Evolutionary conservation across 1,140 invertebrate genomes (phyloP).

Genomic region (Sweltsa coloradensis): DNA sequence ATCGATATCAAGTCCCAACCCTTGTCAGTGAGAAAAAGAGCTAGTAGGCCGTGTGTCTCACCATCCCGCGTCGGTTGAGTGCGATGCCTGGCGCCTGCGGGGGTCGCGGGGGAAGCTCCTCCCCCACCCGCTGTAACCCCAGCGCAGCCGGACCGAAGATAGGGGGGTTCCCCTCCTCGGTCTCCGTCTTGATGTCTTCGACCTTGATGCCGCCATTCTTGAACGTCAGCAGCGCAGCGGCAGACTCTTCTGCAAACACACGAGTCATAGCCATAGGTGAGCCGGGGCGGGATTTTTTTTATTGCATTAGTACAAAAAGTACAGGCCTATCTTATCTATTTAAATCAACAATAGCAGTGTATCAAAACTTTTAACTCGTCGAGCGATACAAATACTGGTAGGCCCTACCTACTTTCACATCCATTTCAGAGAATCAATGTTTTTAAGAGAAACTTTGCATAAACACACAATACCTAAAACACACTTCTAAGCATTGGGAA

Average conservation of each 20-base stretch:
- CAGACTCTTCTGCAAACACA: constrained; percentile 21
- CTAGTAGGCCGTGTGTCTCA: neutral
- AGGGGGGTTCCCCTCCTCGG: constrained; percentile 2
- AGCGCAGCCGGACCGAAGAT: constrained; percentile 12
- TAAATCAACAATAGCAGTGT: neutral
- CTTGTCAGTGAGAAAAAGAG: neutral
- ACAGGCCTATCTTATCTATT: no score
- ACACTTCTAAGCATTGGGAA: no score
- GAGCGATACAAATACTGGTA: no score
- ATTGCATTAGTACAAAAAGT: no score
- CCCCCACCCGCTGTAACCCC: constrained; percentile 22
- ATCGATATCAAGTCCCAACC: no score
- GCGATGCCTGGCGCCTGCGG: constrained; percentile 17
- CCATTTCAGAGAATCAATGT: no score
- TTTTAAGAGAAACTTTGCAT: no score
- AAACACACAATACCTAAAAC: no score
- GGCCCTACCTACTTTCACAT: no score
- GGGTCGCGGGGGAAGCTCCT: constrained; percentile 20
- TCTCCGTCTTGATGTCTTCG: constrained; percentile 15
- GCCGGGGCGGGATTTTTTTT: no score
- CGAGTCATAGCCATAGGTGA: no score
- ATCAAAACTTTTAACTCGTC: neutral
- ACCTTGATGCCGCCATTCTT: constrained; percentile 24
- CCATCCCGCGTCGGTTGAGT: constrained; percentile 13
- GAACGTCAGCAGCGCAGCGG: constrained; percentile 25